phyloP scores from a whole-genome alignment of 2,113 vertebrate species.

The Psephotus haematonotus region DNA sequence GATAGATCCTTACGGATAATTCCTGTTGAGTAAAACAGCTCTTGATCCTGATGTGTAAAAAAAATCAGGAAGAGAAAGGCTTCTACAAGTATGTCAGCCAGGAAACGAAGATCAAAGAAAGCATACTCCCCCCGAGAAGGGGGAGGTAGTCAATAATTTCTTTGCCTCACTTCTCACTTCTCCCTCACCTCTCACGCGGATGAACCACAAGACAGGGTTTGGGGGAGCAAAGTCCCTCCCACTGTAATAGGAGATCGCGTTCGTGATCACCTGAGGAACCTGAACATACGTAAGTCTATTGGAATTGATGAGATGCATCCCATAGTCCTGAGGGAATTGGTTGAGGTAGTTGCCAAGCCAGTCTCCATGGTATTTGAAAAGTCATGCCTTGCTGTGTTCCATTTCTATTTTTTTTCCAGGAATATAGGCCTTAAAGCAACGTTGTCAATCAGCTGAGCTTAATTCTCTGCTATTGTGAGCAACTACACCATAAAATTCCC shows the following conservation, averaged over 20 bases:
- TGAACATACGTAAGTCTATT: not conserved
- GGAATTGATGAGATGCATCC: not conserved
- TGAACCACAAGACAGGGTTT: not conserved
- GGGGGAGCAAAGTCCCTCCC: not conserved
- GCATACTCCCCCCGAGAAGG: accelerated
- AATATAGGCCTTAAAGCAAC: not conserved
- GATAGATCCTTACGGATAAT: not conserved
- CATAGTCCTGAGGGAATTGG: not conserved
- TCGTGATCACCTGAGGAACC: not conserved
- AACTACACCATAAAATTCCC: not conserved
- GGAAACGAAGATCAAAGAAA: not conserved
- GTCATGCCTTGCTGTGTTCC: not conserved
- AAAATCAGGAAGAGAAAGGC: not conserved
- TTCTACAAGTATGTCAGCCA: not conserved
- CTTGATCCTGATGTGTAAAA: not conserved
- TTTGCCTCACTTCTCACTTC: not conserved
- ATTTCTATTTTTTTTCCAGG: not conserved
- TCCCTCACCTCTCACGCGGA: not conserved
- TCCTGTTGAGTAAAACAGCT: not conserved
- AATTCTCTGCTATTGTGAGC: not conserved
- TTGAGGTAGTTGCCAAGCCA: not conserved
- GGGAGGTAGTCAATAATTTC: not conserved
- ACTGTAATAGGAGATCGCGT: not conserved
- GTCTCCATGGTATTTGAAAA: not conserved
- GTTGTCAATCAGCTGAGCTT: not conserved